A percentile compares a stretch with the other conserved stretches of the same genome.
Conservation (phyloP, 2,797 vertebrate species). For the Jordanella pulchra region DNA sequence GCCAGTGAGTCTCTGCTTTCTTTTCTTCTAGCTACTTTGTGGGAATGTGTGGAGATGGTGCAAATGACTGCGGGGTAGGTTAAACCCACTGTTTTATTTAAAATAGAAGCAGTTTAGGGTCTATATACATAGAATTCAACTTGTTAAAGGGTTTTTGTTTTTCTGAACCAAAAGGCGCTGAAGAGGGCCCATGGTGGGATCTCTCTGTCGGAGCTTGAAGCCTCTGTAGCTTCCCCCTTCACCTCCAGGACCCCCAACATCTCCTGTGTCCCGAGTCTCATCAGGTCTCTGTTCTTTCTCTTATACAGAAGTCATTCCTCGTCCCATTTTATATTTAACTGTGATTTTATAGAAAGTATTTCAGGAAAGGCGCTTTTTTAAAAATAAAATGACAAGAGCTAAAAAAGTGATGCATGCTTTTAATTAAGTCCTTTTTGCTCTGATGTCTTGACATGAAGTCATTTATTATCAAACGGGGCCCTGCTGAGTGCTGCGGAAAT, state of each 20-base stretch:
- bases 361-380: not conserved
- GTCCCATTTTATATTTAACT: not conserved
- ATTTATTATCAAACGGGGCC: not conserved
- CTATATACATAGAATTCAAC: not conserved
- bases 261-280: slow-evolving; percentile 95
- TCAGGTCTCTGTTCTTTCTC: slow-evolving; percentile 79
- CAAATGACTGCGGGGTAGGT: slow-evolving; percentile 98
- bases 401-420: not conserved
- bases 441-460: not conserved
- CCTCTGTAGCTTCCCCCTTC: slow-evolving; percentile 97
- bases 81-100: not conserved
- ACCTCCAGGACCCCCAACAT: slow-evolving; percentile 96
- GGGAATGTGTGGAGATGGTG: slow-evolving; percentile 98
- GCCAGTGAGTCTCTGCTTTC: not conserved
- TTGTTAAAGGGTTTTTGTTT: not conserved
- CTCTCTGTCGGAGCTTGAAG: slow-evolving; percentile 96
- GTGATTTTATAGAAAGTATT: not conserved
- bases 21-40: slow-evolving; percentile 89
- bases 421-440: not conserved
- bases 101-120: not conserved
- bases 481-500: no score
- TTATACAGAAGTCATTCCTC: not conserved
- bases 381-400: not conserved
- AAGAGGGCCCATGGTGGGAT: slow-evolving; percentile 96
- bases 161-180: slow-evolving; percentile 82